Base-by-base conservation (phyloP, 2,797 vertebrate genomes). In the Aulostomus chinensis region DNA sequence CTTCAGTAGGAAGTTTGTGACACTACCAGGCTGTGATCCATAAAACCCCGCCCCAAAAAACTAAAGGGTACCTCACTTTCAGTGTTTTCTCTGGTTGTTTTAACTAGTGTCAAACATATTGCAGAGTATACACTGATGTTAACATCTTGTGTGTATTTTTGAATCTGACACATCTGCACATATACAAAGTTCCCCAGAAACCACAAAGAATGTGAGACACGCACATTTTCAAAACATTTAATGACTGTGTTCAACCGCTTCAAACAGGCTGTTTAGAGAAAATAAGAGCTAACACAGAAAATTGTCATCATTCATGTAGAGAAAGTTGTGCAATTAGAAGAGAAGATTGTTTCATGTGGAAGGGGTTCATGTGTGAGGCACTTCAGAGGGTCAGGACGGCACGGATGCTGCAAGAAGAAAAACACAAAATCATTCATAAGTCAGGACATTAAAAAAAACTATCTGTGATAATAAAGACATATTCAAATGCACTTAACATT, bases 371-470 rank as follows among this genome's bases (percentile, higher is more conserved):
- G n/a, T n/a, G n/a, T n/a, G 0, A 58, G 60, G 58, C 39, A 56
- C 69, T 56, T 92, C 69, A 92, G 74, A 92, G 78, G 25, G 78
- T 93, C 50, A 96, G 84, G 52, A 97, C 93, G 0, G 89, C 49
- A 60, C 94, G 93, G 79, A 96, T 91, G 65, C 95, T 97, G 86
- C 38, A 80, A 70, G 10, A 45, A 49, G 50, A 60, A 0, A 15
- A 24, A 43, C 24, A 17, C 2, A 24, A 20, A 12, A 26, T 43
- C 50, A 37, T 5, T 8, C 43, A 55, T 22, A 55, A 11, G 2
- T 25, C 32, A 10, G 1, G 1, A 47, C 7, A 37, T 15, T 10
- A 31, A 14, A n/a, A 16, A 14, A 8, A 10, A 9, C 3, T 32
- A 4, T 11, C n/a, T 26, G 22, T 16, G 4, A n/a, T n/a, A n/a